Base-by-base conservation (phyloP, 2,888 invertebrate species). In the Galeopsomyia nigrocyanea region DNA sequence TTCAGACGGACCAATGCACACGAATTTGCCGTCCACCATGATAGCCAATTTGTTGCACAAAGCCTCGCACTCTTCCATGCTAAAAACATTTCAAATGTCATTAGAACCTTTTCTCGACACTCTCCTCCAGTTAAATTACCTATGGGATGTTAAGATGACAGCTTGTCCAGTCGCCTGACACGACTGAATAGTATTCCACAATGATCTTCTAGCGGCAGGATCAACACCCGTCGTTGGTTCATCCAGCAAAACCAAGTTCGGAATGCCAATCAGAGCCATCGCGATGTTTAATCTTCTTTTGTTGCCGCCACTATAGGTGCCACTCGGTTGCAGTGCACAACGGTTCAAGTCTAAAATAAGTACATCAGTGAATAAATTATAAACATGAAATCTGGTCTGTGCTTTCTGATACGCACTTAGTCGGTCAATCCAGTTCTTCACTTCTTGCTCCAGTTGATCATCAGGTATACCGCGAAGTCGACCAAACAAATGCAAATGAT, bases 31-130 rank as follows among this genome's bases (percentile, higher is more conserved):
- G 74, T 88, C 88, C 0, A 91, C 90, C 94, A 95, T 91, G 72
- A 95, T 94, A 1, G 92, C 94, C 77, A 95, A 87, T 72, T 94
- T 90, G 64, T 90, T 89, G 84, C 95, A 95, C 26, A 95, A 88
- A 49, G 92, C 92, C 83, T 95, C 95, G 87, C 94, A 95, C 88
- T 95, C 95, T 83, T 95, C 95, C 95, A 95, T 95, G 81, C 94
- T 94, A 81, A 66, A 74, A 74, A 61, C 46, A 13, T 39, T 39
- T 7, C 7, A 39, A 10, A 39, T 13, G 2, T 13, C 39, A 13
- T 39, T 3, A 26, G 10, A 3, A 10, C 10, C 7, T 3, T 39
- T 13, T 7, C 39, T 39, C 39, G 39, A 39, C 5, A 10, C 39
- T 39, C 5, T 2, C 39, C 7, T 39, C 2, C 5, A 13, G 10